Evolutionary conservation across 2,888 invertebrate species (phyloP).

Genomic region (Acronicta alni): DNA sequence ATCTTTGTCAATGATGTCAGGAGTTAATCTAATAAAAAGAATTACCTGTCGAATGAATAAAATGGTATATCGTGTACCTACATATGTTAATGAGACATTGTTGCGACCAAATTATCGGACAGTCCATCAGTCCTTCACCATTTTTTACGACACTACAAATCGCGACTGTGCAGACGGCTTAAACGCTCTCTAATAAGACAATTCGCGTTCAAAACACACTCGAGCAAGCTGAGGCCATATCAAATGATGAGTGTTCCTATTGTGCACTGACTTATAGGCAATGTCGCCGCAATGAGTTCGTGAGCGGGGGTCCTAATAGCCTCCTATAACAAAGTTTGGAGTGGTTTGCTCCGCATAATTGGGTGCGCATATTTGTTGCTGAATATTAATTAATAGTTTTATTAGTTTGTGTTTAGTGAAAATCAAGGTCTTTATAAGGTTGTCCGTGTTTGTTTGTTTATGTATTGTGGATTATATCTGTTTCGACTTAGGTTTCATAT

Average conservation of each 20-base stretch:
- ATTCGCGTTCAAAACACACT: constrained; percentile 80
- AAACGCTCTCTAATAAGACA: constrained; percentile 76
- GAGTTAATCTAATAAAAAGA: no score
- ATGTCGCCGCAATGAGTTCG: constrained; percentile 73
- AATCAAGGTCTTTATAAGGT: constrained; percentile 55
- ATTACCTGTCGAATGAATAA: constrained; percentile 2
- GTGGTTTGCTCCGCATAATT: constrained; percentile 59
- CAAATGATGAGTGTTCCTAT: constrained; percentile 78
- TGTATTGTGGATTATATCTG: constrained; percentile 8
- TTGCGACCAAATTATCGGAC: constrained; percentile 29
- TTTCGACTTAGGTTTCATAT: neutral
- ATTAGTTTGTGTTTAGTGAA: constrained; percentile 52
- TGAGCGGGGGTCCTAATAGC: constrained; percentile 72
- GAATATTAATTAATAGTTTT: constrained; percentile 67
- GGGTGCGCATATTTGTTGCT: constrained; percentile 68
- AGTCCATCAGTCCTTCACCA: constrained; percentile 43
- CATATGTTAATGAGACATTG: constrained; percentile 37
- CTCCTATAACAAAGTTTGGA: constrained; percentile 73
- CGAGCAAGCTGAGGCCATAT: constrained; percentile 76
- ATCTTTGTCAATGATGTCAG: no score
- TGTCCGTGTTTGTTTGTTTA: constrained; percentile 17
- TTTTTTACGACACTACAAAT: constrained; percentile 51
- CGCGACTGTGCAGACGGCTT: constrained; percentile 53
- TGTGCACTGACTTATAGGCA: constrained; percentile 79
- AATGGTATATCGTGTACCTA: neutral